phyloP scores from a whole-genome alignment of 2,888 invertebrate species.

The Diarsia mendica region DNA sequence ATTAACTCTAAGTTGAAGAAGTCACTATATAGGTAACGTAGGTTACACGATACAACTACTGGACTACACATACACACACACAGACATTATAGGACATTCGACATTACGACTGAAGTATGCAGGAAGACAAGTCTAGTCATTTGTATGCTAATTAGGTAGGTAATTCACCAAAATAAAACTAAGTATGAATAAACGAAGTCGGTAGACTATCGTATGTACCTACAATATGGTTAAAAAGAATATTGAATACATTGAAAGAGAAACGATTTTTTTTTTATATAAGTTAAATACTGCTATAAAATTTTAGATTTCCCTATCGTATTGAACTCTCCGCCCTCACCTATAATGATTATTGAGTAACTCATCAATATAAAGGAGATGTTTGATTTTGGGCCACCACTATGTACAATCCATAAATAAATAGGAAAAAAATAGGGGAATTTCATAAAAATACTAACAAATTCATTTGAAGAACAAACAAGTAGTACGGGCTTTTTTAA shows the following conservation, averaged over 20 bases:
- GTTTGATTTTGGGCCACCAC: no score
- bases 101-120: not conserved
- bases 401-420: no score
- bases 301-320: not conserved
- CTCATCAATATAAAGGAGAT: not conserved
- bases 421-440: no score
- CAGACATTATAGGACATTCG: no score
- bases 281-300: not conserved
- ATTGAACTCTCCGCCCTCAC: not conserved
- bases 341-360: not conserved
- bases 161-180: not conserved
- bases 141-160: conserved; percentile 11
- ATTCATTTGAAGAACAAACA: no score
- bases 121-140: not conserved
- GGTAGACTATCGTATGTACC: not conserved
- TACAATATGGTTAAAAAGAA: not conserved
- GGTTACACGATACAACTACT: not conserved
- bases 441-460: no score
- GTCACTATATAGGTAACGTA: not conserved
- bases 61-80: no score
- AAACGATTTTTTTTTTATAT: not conserved
- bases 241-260: not conserved
- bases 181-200: not conserved
- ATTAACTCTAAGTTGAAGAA: not conserved
- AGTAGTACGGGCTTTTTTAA: no score